Evolutionary conservation across 2,113 vertebrate species (phyloP).

Genomic region (Apodemus speciosus): DNA sequence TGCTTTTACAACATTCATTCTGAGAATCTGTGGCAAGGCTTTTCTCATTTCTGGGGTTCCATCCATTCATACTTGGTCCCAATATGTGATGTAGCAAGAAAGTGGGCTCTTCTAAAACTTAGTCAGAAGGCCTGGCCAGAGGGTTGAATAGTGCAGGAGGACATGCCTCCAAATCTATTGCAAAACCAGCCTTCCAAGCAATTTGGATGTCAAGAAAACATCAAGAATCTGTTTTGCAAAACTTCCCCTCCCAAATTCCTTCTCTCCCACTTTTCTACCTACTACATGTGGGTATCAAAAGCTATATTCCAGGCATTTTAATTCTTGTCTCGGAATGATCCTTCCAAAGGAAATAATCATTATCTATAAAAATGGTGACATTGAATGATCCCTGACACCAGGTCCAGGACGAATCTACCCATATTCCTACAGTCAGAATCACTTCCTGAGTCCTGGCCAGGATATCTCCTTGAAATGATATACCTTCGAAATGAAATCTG

Average conservation of each 20-base stretch:
- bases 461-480: neutral
- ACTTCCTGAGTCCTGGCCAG: neutral
- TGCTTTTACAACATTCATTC: neutral
- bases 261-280: neutral
- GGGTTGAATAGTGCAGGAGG: neutral
- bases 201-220: neutral
- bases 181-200: neutral
- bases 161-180: neutral
- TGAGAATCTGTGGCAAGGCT: neutral
- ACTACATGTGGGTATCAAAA: neutral
- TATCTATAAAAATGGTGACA: neutral
- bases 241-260: neutral
- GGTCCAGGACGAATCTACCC: too few relatives aligned
- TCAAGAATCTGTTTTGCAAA: neutral
- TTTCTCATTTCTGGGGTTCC: neutral
- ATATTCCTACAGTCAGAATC: neutral
- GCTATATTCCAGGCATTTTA: neutral
- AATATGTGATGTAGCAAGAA: neutral
- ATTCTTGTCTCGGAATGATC: neutral
- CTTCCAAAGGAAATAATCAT: neutral
- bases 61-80: neutral
- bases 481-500: neutral
- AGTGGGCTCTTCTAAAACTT: neutral
- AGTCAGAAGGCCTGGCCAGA: neutral
- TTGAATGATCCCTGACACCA: too few relatives aligned